Percentiles rank a stretch among this genome's conserved stretches.
phyloP scores from a whole-genome alignment of 2,113 vertebrate species.

The Ginglymostoma cirratum region DNA sequence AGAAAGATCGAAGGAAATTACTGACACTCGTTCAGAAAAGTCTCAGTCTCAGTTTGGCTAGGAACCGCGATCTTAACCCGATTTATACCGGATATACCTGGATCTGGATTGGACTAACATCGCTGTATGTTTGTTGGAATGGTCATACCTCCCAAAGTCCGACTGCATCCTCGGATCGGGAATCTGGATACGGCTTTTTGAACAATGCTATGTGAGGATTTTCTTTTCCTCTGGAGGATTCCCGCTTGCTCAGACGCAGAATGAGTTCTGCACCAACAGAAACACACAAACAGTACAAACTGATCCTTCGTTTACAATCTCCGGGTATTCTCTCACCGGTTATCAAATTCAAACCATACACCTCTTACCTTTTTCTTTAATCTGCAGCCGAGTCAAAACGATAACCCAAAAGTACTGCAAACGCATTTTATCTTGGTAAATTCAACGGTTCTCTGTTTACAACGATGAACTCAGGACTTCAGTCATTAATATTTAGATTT shows the following conservation, averaged over 20 bases:
- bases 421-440: background rate
- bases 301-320: background rate
- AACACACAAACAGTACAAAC: background rate
- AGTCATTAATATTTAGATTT: background rate
- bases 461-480: background rate
- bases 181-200: background rate
- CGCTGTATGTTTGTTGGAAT: background rate
- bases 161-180: background rate
- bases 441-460: background rate
- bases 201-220: background rate
- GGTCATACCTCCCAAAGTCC: background rate
- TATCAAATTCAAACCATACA: background rate
- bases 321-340: background rate
- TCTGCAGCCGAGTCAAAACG: background rate
- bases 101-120: background rate
- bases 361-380: background rate
- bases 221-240: background rate
- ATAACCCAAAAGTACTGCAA: background rate
- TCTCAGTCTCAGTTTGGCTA: background rate
- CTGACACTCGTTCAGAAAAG: background rate
- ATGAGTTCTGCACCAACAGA: background rate
- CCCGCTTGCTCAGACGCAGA: background rate
- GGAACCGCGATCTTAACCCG: background rate
- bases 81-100: background rate
- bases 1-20: background rate